These are phyloP conservation scores for Drosophila austrosaltans DNA, from an alignment of 2,888 invertebrate species.

Conservation along the genomic window DNA sequence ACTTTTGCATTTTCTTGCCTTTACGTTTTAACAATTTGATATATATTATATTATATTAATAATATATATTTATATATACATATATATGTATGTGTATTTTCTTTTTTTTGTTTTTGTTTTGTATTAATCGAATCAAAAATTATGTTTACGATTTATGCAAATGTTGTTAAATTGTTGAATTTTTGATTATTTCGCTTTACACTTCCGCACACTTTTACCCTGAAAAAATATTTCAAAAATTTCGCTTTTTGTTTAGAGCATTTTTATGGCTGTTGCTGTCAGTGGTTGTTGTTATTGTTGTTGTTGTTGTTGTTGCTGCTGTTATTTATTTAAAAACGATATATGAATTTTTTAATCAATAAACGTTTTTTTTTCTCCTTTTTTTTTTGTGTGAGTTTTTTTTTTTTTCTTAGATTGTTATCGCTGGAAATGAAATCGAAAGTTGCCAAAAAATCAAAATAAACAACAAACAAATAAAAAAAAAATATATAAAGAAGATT, in stretches of 20 bases:
- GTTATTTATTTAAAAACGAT: slow-evolving; percentile 40
- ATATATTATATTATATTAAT: neutral
- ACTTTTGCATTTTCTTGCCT: slow-evolving; percentile 76
- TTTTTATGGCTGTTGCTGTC: slow-evolving; percentile 33
- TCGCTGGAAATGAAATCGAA: slow-evolving; percentile 74
- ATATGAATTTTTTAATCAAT: slow-evolving; percentile 52
- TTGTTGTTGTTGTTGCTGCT: slow-evolving; percentile 25
- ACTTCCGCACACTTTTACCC: slow-evolving; percentile 57
- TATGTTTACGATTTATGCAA: slow-evolving; percentile 32
- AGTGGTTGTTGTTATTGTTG: slow-evolving; percentile 1
- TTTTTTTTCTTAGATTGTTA: slow-evolving; percentile 26
- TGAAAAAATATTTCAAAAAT: slow-evolving; percentile 44
- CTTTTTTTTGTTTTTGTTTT: slow-evolving; percentile 8
- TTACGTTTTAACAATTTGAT: slow-evolving; percentile 18
- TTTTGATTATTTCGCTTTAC: slow-evolving; percentile 23
- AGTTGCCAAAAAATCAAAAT: slow-evolving; percentile 67
- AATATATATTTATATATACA: neutral
- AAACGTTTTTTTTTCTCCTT: slow-evolving; percentile 1
- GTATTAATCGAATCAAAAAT: slow-evolving; percentile 13
- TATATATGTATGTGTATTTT: neutral
- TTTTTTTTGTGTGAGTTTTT: neutral
- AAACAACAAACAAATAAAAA: slow-evolving; percentile 19
- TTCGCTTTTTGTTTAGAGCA: slow-evolving; percentile 58
- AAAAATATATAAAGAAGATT: slow-evolving; percentile 11
- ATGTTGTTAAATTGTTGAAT: slow-evolving; percentile 28